Evolutionary conservation across 2,888 invertebrate species (phyloP).

Genomic region (Isotomurus palustris): DNA sequence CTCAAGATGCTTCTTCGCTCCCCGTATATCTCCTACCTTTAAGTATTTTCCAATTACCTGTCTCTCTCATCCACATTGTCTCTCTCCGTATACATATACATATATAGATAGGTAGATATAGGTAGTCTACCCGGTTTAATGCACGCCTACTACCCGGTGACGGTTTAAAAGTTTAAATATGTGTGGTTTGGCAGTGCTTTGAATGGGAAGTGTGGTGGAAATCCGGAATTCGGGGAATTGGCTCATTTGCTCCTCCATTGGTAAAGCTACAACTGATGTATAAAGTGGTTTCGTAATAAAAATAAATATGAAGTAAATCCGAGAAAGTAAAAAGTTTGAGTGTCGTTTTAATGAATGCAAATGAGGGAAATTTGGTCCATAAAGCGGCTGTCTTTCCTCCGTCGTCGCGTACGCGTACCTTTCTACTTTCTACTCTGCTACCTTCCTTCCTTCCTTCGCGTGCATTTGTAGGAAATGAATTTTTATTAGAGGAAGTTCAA

Average conservation of each 20-base stretch:
- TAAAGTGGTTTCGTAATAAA: not conserved
- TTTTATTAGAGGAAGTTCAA: slow-evolving; percentile 1
- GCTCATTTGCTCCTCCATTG: not conserved
- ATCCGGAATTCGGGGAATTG: no score
- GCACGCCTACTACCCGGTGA: no score
- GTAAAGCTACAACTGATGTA: not conserved
- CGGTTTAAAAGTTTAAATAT: no score
- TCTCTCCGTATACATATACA: not conserved
- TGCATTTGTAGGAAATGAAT: not conserved
- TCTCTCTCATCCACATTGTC: no score
- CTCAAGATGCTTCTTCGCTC: no score
- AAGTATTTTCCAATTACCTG: slow-evolving; percentile 3
- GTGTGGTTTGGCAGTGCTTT: no score
- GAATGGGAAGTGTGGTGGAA: no score
- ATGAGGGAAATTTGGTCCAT: slow-evolving; percentile 3
- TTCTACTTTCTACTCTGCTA: slow-evolving; percentile 1
- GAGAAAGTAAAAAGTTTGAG: not conserved
- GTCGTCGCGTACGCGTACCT: no score
- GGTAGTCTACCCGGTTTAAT: not conserved
- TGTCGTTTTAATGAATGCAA: slow-evolving; percentile 4
- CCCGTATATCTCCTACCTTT: not conserved
- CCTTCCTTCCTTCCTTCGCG: not conserved
- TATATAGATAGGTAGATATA: not conserved
- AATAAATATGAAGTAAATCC: not conserved
- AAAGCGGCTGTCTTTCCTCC: no score